Conservation (phyloP, 2,888 invertebrate genomes). For the Pyralis farinalis region DNA sequence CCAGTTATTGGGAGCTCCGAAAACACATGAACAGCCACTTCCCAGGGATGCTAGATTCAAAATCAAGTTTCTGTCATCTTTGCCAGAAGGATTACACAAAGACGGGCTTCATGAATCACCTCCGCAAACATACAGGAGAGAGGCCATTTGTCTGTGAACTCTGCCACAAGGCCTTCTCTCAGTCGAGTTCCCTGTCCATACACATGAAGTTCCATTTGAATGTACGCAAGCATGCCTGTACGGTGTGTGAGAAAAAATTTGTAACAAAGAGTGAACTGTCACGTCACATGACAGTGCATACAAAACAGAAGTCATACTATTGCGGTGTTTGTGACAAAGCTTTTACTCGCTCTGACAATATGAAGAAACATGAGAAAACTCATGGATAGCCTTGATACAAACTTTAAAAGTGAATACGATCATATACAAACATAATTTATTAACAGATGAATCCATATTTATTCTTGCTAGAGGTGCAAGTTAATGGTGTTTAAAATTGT, state of each 20-base stretch:
- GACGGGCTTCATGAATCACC: constrained; percentile 77
- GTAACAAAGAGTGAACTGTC: constrained; percentile 78
- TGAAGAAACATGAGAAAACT: constrained; percentile 80
- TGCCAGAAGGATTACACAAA: constrained; percentile 79
- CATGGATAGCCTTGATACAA: constrained; percentile 54
- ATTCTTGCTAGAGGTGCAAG: background rate
- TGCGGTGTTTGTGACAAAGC: constrained; percentile 79
- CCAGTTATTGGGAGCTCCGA: constrained; percentile 74
- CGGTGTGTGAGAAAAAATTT: constrained; percentile 78
- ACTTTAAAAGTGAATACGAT: constrained; percentile 25
- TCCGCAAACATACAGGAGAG: constrained; percentile 75
- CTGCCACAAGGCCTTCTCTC: constrained; percentile 76
- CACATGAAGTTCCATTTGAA: constrained; percentile 79
- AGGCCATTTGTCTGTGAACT: constrained; percentile 77
- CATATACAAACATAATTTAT: constrained; percentile 16
- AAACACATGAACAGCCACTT: constrained; percentile 76
- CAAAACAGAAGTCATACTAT: constrained; percentile 77
- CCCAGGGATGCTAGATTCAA: constrained; percentile 76
- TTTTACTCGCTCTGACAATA: constrained; percentile 76
- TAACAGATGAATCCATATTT: background rate
- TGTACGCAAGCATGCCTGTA: constrained; percentile 76
- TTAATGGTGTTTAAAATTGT: constrained; percentile 7
- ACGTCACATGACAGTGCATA: constrained; percentile 79
- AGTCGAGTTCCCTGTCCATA: constrained; percentile 76
- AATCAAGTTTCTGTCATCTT: constrained; percentile 77